Evolutionary conservation across 2,797 vertebrate species (phyloP), one percentile per base, ranked within the genome.

Genomic region (Rhinophrynus dorsalis): DNA sequence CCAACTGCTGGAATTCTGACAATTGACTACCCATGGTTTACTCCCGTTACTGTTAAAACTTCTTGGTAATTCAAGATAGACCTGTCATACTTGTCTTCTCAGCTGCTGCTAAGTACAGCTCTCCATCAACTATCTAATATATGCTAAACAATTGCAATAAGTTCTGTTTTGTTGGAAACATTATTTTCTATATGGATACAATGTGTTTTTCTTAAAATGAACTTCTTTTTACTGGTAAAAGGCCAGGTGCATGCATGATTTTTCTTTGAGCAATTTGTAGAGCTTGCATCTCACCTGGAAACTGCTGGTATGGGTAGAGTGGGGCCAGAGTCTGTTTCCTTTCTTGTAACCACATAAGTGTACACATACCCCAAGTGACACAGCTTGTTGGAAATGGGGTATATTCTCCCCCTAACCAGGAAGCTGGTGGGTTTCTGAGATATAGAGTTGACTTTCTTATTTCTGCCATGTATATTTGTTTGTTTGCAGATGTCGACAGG

Each of bases 401-500:
- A 67, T 84, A 80, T 80, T 83, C 74, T 84, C 74, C 80, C 75
- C 74, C 83, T 74, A 76, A 81, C 83, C 78, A 77, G 79, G 81
- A 85, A 81, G 65, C 75, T 77, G 58, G 74, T 81, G 76, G 82
- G 66, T 84, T 85, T 86, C 52, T 67, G 3, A 74, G 29, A 76
- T 59, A 84, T 77, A 59, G 37, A 75, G 54, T 61, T 82, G 56
- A 65, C 68, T 81, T 58, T 76, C 33, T 13, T 77, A 37, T 70
- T 78, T 74, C 68, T 82, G 61, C 67, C 71, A 75, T 70, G 63
- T 30, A 24, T 74, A 33, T 74, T 72, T 81, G 47, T 67, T 74
- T 21, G 75, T 77, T 79, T 76, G 72, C 80, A 98, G 94, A 85
- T 92, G n/a, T 90, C 90, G 63, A 85, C 90, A 84, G 83, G 77